phyloP scores from a whole-genome alignment of 2,888 invertebrate species.

The Ryuthela nishihirai region DNA sequence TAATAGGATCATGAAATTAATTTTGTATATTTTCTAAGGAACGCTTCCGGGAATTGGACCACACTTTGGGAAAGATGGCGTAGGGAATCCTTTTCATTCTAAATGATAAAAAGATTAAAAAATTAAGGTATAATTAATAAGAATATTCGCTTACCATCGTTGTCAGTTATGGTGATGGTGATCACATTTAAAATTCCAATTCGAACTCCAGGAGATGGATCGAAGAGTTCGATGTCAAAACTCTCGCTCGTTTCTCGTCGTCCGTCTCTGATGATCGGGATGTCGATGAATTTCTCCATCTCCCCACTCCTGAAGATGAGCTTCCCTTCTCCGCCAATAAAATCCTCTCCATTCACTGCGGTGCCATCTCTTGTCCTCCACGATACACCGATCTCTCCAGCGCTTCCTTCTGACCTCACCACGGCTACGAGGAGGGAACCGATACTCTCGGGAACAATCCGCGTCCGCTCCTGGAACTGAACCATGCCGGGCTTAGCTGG shows the following conservation, averaged over 20 bases:
- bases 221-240: conserved; percentile 2
- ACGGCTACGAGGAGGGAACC: neutral
- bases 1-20: no score
- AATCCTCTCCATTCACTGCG: neutral
- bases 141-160: conserved; percentile 50
- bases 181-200: conserved; percentile 53
- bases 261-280: conserved; percentile 2
- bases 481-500: conserved; percentile 9
- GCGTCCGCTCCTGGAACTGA: neutral
- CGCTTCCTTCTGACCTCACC: conserved; percentile 2
- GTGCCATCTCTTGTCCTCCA: neutral
- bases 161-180: conserved; percentile 57
- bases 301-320: conserved; percentile 5
- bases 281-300: neutral
- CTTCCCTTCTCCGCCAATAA: neutral
- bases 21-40: no score
- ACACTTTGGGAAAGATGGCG: no score
- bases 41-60: no score
- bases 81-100: no score
- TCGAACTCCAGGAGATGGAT: conserved; percentile 50
- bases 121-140: no score
- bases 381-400: neutral
- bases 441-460: neutral
- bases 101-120: no score
- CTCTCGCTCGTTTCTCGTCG: neutral